Conservation (phyloP, 2,797 vertebrate species). For the Parauchenoglanis punctatus region DNA sequence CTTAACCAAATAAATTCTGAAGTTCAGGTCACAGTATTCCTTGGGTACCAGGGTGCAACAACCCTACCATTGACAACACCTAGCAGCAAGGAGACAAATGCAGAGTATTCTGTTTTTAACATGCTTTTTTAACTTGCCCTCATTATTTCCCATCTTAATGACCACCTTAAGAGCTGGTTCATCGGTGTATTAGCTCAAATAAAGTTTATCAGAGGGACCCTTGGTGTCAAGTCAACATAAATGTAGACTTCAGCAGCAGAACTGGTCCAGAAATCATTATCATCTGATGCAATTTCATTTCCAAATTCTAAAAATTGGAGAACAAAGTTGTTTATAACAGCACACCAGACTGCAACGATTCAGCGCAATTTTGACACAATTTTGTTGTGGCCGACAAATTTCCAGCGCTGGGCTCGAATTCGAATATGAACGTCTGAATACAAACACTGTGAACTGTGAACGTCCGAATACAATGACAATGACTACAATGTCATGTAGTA, state of each 20-base stretch:
- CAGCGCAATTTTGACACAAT: no score
- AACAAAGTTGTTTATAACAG: background rate
- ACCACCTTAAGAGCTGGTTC: background rate
- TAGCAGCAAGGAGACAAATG: background rate
- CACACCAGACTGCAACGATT: background rate
- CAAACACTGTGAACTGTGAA: no score
- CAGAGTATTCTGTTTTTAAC: background rate
- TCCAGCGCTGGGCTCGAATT: no score
- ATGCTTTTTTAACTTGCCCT: background rate
- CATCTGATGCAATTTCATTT: background rate
- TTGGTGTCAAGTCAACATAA: background rate
- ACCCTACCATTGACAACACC: background rate
- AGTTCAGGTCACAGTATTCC: background rate
- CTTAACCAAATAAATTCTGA: background rate
- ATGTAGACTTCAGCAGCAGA: background rate
- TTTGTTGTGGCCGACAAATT: no score
- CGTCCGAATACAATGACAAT: no score
- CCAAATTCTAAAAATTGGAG: background rate
- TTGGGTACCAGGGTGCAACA: background rate
- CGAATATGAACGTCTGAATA: no score
- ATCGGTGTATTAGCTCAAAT: background rate
- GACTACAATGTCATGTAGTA: no score
- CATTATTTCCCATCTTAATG: background rate
- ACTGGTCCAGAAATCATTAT: background rate
- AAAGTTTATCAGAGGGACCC: background rate